A percentile compares a stretch with the other conserved stretches of the same genome.
These are phyloP conservation scores for Polymixis lichenea DNA, from an alignment of 2,888 invertebrate species.

Conservation along the genomic window DNA sequence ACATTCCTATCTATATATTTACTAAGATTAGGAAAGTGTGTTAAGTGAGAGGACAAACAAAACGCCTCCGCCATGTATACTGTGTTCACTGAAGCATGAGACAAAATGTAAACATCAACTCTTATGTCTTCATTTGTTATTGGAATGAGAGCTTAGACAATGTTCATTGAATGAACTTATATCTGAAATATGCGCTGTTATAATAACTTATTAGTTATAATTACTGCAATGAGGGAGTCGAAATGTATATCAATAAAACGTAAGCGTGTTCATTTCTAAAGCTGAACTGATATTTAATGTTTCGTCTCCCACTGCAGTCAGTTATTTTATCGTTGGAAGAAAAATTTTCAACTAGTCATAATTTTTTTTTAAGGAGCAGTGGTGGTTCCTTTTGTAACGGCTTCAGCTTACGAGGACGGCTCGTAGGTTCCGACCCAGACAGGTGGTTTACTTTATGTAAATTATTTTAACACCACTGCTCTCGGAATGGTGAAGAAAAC, in stretches of 20 bases:
- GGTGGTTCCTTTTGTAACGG: too few species aligned
- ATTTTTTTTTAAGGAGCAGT: too few species aligned
- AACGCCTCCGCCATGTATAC: conserved; percentile 3
- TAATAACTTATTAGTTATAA: not conserved
- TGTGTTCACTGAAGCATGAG: conserved; percentile 8
- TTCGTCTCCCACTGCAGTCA: not conserved
- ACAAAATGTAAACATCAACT: conserved; percentile 29
- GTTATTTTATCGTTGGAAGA: not conserved
- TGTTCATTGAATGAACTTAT: not conserved
- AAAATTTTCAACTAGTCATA: not conserved
- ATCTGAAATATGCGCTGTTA: not conserved
- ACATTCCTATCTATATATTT: conserved; percentile 44
- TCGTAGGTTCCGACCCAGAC: too few species aligned
- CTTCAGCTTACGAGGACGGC: too few species aligned
- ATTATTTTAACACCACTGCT: too few species aligned
- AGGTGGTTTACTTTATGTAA: too few species aligned
- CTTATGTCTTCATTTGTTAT: conserved; percentile 19
- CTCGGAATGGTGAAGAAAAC: too few species aligned
- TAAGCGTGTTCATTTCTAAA: not conserved
- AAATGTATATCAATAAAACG: not conserved
- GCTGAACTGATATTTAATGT: not conserved
- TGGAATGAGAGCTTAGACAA: conserved; percentile 1
- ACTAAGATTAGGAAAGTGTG: conserved; percentile 41
- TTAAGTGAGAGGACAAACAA: conserved; percentile 34
- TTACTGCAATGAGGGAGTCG: not conserved